A percentile compares a stretch with the other conserved stretches of the same genome.
These are phyloP conservation scores for Sarcophaga bullata DNA, from an alignment of 1,140 invertebrate genomes.

Conservation along the genomic window DNA sequence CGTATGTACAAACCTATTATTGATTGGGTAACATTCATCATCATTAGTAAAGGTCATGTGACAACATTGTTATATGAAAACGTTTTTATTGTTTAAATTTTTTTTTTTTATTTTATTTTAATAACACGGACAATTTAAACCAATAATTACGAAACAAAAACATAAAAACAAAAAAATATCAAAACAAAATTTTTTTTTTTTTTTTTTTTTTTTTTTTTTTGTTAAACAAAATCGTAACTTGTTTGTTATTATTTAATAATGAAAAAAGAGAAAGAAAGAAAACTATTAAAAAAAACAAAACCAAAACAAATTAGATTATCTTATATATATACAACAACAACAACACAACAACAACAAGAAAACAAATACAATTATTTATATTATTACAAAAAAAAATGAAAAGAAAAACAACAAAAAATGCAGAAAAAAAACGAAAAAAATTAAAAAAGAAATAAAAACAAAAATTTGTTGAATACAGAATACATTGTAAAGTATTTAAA, in stretches of 20 bases:
- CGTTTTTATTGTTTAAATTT: no score
- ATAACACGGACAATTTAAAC: no score
- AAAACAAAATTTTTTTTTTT: no score
- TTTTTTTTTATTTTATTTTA: no score
- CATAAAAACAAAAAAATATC: not conserved
- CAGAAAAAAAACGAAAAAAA: not conserved
- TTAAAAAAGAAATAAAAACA: not conserved
- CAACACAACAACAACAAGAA: no score
- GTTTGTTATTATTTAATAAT: slow-evolving; percentile 8
- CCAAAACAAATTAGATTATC: not conserved
- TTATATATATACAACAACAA: not conserved
- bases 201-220: not conserved
- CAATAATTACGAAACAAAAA: not conserved
- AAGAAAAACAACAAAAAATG: not conserved
- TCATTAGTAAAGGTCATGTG: no score
- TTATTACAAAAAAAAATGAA: not conserved
- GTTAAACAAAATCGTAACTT: slow-evolving; percentile 34
- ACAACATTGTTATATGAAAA: no score
- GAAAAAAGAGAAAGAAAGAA: not conserved
- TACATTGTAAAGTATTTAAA: slow-evolving; percentile 12
- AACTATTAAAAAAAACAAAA: not conserved
- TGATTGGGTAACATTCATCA: no score
- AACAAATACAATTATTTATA: slow-evolving; percentile 4
- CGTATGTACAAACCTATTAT: no score
- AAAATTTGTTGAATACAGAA: not conserved